Conservation (phyloP, 2,888 invertebrate species). For the Microplitis deprimator region DNA sequence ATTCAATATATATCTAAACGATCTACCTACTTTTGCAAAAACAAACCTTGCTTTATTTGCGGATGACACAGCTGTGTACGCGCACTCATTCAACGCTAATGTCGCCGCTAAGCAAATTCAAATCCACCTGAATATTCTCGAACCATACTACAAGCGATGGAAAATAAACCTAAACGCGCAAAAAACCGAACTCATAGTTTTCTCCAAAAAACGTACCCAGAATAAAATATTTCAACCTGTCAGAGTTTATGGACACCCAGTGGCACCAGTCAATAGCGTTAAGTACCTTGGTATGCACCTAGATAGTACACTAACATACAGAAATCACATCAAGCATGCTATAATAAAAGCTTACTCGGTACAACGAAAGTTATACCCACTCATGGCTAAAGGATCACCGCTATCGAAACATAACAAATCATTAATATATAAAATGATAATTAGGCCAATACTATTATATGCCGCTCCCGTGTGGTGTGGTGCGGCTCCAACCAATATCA, state of each 20-base stretch:
- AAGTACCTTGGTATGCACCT: slow-evolving; percentile 53
- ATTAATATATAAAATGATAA: slow-evolving; percentile 52
- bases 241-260: slow-evolving; percentile 43
- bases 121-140: slow-evolving; percentile 13
- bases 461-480: slow-evolving; percentile 55
- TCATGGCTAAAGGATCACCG: slow-evolving; percentile 46
- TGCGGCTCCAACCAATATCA: slow-evolving; percentile 38
- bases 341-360: slow-evolving; percentile 45
- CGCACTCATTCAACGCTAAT: slow-evolving; percentile 3
- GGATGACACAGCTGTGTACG: slow-evolving; percentile 6
- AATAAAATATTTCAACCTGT: slow-evolving; percentile 42
- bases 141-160: slow-evolving; percentile 8
- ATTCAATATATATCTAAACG: not conserved
- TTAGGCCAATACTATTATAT: slow-evolving; percentile 53
- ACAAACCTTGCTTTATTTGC: slow-evolving; percentile 21
- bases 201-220: slow-evolving; percentile 37
- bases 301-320: slow-evolving; percentile 46
- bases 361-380: slow-evolving; percentile 49
- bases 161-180: slow-evolving; percentile 8
- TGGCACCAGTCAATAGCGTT: slow-evolving; percentile 35
- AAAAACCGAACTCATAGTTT: slow-evolving; percentile 45
- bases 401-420: slow-evolving; percentile 50
- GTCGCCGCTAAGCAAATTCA: slow-evolving; percentile 19
- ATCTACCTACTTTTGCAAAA: slow-evolving; percentile 16
- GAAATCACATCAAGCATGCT: slow-evolving; percentile 46